Evolutionary conservation across 1,140 invertebrate species (phyloP).

Genomic region (Colletes gigas): DNA sequence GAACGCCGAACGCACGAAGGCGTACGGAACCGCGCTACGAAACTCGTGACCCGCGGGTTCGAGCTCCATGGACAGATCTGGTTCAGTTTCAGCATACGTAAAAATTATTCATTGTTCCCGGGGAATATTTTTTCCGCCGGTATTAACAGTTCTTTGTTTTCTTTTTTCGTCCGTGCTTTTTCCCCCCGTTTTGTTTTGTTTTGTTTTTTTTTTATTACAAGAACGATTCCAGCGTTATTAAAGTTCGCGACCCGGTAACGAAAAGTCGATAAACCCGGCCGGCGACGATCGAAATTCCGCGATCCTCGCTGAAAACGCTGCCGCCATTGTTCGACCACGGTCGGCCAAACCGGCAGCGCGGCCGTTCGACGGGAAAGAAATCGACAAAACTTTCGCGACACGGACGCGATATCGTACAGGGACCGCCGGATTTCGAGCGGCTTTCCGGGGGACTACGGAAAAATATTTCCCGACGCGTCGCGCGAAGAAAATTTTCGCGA

Average conservation of each 20-base stretch:
- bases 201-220: background rate
- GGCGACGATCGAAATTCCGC: background rate
- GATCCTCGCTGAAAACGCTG: background rate
- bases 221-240: background rate
- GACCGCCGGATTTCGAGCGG: constrained; percentile 59
- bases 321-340: background rate
- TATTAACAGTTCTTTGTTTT: background rate
- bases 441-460: constrained; percentile 59
- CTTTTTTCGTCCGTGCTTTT: too few relatives aligned
- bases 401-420: constrained; percentile 41
- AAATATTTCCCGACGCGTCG: constrained; percentile 67
- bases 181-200: background rate
- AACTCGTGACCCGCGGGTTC: background rate
- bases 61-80: background rate
- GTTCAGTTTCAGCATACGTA: background rate
- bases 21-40: background rate
- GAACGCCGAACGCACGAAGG: background rate
- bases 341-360: background rate
- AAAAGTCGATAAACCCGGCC: constrained; percentile 9
- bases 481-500: constrained; percentile 62
- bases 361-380: background rate
- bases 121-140: background rate
- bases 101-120: constrained; percentile 26
- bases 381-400: constrained; percentile 63
- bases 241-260: background rate